Percentiles rank a stretch among this genome's conserved stretches.
These are phyloP conservation scores for Clavelina lepadiformis DNA, from an alignment of 23 tunicate species.

Conservation along the genomic window DNA sequence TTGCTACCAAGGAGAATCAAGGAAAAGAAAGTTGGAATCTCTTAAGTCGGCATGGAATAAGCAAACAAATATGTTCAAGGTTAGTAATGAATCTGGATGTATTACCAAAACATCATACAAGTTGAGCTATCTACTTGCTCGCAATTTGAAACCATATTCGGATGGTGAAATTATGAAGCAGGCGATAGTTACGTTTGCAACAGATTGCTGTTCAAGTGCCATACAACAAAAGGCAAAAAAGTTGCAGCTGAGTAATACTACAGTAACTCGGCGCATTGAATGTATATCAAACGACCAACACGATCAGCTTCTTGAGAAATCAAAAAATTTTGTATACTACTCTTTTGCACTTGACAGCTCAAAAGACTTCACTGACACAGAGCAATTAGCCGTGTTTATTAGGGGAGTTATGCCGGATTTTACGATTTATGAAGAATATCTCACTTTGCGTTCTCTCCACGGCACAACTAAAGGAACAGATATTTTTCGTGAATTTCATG, in stretches of 20 bases:
- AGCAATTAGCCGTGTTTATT: slow-evolving; percentile 2
- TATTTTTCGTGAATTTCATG: slow-evolving; percentile 4
- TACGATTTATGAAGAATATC: slow-evolving; percentile 1
- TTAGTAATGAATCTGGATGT: neutral
- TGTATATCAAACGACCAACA: slow-evolving; percentile 12
- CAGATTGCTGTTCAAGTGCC: neutral
- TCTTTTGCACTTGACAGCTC: slow-evolving; percentile 10
- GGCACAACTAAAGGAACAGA: slow-evolving; percentile 11
- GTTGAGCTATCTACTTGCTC: neutral
- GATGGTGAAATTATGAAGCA: slow-evolving; percentile 5
- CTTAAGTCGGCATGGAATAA: slow-evolving; percentile 1
- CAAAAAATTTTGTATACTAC: no score
- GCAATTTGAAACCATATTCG: slow-evolving; percentile 2
- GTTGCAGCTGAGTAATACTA: slow-evolving; percentile 16
- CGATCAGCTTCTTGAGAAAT: slow-evolving; percentile 15
- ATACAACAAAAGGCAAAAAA: slow-evolving; percentile 7
- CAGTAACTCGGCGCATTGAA: slow-evolving; percentile 14
- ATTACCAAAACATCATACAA: neutral
- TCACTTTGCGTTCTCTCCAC: neutral
- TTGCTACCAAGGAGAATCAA: slow-evolving; percentile 1
- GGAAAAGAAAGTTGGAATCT: slow-evolving; percentile 6
- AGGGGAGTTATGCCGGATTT: neutral
- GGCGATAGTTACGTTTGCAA: no score
- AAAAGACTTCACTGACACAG: slow-evolving; percentile 5
- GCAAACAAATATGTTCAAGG: slow-evolving; percentile 6